Evolutionary conservation across 2,797 vertebrate species (phyloP), one percentile per base, ranked within the genome.

Genomic region (Xiphorhynchus erythropygius): DNA sequence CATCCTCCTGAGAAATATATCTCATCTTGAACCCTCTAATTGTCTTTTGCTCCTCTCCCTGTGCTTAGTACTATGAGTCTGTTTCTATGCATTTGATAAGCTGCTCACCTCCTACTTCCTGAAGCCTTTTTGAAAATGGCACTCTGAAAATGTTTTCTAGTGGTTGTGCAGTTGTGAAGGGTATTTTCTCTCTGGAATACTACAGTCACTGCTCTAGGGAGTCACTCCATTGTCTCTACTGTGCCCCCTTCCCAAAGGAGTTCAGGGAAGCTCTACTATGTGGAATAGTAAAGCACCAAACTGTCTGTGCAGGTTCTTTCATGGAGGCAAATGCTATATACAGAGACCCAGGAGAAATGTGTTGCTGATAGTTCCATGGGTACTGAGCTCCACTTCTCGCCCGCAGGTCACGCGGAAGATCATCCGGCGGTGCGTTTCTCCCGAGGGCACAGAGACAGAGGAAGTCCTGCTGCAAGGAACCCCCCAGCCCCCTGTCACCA

Each of bases 401-500:
- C 62, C 32, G 41, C 74, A 99, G 99, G 98, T 99, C 79, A 99
- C 99, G 27, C 98, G 99, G 83, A 99, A 98, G 97, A 98, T 99
- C 94, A 99, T 99, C 77, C 98, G 97, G 67, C 98, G 99, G 84
- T 99, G 97, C 3, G 89, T 98, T 52, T 98, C 99, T 68, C 92
- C 99, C 14, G 99, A 99, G 1, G 99, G 99, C 74, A 96, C 82
- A 23, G 99, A 99, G 87, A 98, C 97, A 55, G 98, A 99, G 97
- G 99, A 99, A 65, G 98, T 99, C 92, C 97, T 97, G 2, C 62
- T 98, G 67, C 99, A 99, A 55, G 99, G 99, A 41, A 82, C 90
- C 4, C 98, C 97, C 5, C 99, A 99, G 91, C 97, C 98, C 27
- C 97, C 97, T 1, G 55, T 99, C 77, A 86, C 52, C 35, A 94